phyloP scores from a whole-genome alignment of 37 sponge, comb jelly and placozoan species.

The Petrosia ficiformis region DNA sequence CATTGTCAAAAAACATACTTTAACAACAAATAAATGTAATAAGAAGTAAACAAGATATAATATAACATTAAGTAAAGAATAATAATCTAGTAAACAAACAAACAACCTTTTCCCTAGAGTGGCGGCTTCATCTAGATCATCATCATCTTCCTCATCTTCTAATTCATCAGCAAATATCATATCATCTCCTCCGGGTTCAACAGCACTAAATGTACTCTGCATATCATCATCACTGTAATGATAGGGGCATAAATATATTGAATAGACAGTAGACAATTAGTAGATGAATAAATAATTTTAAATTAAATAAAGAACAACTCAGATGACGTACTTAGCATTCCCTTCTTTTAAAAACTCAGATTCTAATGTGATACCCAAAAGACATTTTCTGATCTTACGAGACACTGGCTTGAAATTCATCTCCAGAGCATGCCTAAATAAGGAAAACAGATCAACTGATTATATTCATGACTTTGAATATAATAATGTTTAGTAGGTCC shows the following conservation, averaged over 20 bases:
- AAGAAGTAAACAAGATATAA: no score
- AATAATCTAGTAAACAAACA: no score
- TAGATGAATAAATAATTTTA: neutral
- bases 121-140: constrained; percentile 9
- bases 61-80: no score
- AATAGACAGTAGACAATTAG: neutral
- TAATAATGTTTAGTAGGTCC: neutral
- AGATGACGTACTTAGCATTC: constrained; percentile 34
- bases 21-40: no score
- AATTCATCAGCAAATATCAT: constrained; percentile 18
- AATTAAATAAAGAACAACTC: neutral
- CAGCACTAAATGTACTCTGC: constrained; percentile 81
- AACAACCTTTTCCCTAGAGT: neutral
- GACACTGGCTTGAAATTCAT: constrained; percentile 73
- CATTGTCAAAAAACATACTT: no score
- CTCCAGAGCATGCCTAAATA: constrained; percentile 59
- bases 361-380: constrained; percentile 66
- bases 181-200: constrained; percentile 45
- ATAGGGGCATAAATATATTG: no score
- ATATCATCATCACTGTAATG: constrained; percentile 86
- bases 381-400: constrained; percentile 52
- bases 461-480: neutral
- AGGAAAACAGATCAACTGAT: neutral
- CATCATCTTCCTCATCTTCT: constrained; percentile 51
- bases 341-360: constrained; percentile 72